These are phyloP conservation scores for Chromis chromis DNA, from an alignment of 2,797 vertebrate species.

Conservation along the genomic window DNA sequence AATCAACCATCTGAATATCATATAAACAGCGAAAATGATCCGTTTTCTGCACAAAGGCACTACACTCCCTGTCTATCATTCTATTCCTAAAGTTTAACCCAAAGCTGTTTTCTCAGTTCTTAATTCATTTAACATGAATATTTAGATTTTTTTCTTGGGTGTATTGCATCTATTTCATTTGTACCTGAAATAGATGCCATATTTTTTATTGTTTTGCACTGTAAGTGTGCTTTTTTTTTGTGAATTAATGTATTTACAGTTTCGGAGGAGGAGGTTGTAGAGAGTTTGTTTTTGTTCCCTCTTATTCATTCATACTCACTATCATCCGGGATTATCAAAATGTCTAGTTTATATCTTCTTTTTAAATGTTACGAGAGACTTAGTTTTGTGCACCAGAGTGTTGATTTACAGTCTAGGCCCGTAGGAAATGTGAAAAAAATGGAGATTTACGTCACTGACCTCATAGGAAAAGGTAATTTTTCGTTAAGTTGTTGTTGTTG, in stretches of 20 bases:
- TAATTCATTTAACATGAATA: constrained; percentile 51
- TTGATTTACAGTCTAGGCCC: constrained; percentile 26
- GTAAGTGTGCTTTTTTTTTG: constrained; percentile 64
- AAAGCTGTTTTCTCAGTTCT: constrained; percentile 44
- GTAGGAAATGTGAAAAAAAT: constrained; percentile 33
- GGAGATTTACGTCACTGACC: constrained; percentile 30
- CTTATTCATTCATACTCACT: constrained; percentile 33
- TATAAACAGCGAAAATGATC: background rate
- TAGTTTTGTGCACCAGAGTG: constrained; percentile 36
- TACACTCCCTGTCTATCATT: constrained; percentile 9
- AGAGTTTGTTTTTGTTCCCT: constrained; percentile 50
- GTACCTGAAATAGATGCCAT: constrained; percentile 70
- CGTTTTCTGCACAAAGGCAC: constrained; percentile 14
- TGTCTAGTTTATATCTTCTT: constrained; percentile 41
- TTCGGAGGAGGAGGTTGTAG: constrained; percentile 40
- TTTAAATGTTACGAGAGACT: constrained; percentile 30
- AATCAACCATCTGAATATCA: constrained; percentile 28
- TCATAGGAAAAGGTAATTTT: constrained; percentile 17
- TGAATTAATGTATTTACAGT: constrained; percentile 59
- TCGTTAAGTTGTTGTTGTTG: constrained; percentile 12
- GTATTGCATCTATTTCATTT: constrained; percentile 73
- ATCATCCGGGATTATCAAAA: constrained; percentile 34
- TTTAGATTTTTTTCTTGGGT: constrained; percentile 51
- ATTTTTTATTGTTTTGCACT: constrained; percentile 79
- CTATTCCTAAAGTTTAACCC: constrained; percentile 33